Evolutionary conservation across 2,888 invertebrate species (phyloP), one percentile per base, ranked within the genome.

Genomic region (Vandiemenella viatica): DNA sequence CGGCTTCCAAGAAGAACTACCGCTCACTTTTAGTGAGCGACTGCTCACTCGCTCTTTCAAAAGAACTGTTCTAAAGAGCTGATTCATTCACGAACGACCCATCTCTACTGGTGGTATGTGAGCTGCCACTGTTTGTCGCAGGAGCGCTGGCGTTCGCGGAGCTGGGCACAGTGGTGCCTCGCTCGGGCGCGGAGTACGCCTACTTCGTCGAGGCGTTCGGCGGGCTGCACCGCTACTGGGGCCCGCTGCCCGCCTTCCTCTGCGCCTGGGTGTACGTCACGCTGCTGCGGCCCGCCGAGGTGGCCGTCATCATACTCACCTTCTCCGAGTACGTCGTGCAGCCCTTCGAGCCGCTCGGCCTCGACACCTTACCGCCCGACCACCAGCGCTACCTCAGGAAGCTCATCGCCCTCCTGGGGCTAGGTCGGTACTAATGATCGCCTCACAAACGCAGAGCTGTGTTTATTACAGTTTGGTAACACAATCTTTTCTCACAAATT

Each of bases 141-240:
- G 83, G 87, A 56, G 86, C 86, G 0, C 63, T 87, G 51, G 79
- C 82, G 2, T 88, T 84, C 60, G 83, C 86, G 26, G 88, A 88
- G 67, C 67, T 88, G 46, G 85, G 86, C 22, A 82, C 83, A 0
- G 79, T 86, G 1, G 76, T 87, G 4, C 80, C 80, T 1, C 72
- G 80, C 59, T 85, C 86, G 1, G 88, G 88, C 2, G 86, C 84
- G 1, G 86, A 87, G 65, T 87, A 87, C 62, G 76, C 82, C 1
- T 88, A 85, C 62, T 79, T 84, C 59, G 72, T 79, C 62, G 81
- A 81, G 61, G 80, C 84, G 1, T 84, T 82, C 63, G 71, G 75
- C 8, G 75, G 77, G 4, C 65, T 73, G 41, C 82, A 83, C 59
- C 21, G 66, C 55, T 83, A 74, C 65, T 80, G 79, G 73, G 85